Evolutionary conservation across 2,113 vertebrate genomes (phyloP), one percentile per base, ranked within the genome.

Genomic region (Colaptes auratus): DNA sequence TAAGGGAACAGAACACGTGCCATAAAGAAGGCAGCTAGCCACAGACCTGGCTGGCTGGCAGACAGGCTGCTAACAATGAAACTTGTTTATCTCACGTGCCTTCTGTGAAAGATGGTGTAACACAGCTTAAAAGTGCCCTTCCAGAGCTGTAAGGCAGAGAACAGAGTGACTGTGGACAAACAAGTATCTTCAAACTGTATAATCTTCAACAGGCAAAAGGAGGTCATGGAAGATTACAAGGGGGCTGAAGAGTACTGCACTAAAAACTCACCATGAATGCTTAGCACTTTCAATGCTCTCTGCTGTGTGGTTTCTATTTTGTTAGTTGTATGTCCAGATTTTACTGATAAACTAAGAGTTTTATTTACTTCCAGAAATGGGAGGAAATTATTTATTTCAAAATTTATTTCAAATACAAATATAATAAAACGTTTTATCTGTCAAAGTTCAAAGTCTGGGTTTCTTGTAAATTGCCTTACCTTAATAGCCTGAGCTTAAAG

Each of bases 1-100:
- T 98, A 91, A 77, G 91, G 53, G 97, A 98, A 46, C 98, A 98
- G 72, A 97, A 98, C 25, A 74, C 28, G 17, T 86, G 33, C 23
- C 42, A 6, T 48, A 63, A 69, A 30, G 74, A 7, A 1, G 4
- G 31, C 50, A 73, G 59, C 30, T 94, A 36, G 59, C 28, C 60
- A 15, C 15, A 16, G n/a, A 50, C 42, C 9, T 39, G 69, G 53
- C 39, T 39, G 50, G 58, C 9, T 39, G 69, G 53, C 39, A n/a
- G 50, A 53, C 39, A n/a, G 2, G n/a, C 28, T 1, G 6, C n/a
- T 31, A 53, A 60, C 18, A 8, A 3, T 2, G 27, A 66, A 31
- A 28, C 13, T 11, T 18, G 44, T 0, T 0, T 50, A 46, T 44
- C 1, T 0, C 1, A 0, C 42, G 15, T 15, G 58, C 17, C 4